A percentile compares a stretch with the other conserved stretches of the same genome.
phyloP scores from a whole-genome alignment of 2,797 vertebrate species.

The Leptoclinus maculatus region DNA sequence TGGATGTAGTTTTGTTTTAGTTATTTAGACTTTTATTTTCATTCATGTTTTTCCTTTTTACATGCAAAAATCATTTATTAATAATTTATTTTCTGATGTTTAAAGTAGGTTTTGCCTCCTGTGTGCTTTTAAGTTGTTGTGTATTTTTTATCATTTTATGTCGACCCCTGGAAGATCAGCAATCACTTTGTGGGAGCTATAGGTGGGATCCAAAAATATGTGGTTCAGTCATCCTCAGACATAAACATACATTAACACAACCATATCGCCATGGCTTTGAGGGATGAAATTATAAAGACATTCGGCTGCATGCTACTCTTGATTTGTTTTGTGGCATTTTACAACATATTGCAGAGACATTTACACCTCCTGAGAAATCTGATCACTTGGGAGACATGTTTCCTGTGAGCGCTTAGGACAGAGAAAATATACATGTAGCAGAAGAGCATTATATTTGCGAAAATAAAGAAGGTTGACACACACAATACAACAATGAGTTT shows the following conservation, averaged over 20 bases:
- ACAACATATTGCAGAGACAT: not conserved
- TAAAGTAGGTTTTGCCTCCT: too few relatives aligned
- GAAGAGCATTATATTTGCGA: not conserved
- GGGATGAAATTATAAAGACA: not conserved
- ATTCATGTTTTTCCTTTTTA: not conserved
- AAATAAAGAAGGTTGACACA: not conserved
- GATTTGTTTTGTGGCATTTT: conserved; percentile 3
- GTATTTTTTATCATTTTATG: conserved; percentile 3
- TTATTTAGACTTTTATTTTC: not conserved
- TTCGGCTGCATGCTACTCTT: not conserved
- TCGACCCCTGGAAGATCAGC: not conserved
- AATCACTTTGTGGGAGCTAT: not conserved
- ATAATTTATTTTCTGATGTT: not conserved
- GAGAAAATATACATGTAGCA: not conserved
- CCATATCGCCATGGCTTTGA: not conserved
- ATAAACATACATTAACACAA: not conserved
- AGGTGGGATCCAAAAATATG: not conserved
- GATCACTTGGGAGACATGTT: not conserved
- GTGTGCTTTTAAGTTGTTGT: not conserved
- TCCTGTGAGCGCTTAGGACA: conserved; percentile 1
- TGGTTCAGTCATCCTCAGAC: not conserved
- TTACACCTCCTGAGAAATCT: not conserved
- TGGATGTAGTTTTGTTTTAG: not conserved
- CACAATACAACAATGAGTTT: conserved; percentile 28
- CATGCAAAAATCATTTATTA: not conserved